These are phyloP conservation scores for Patella depressa DNA, from an alignment of 2,888 invertebrate genomes.

Conservation along the genomic window DNA sequence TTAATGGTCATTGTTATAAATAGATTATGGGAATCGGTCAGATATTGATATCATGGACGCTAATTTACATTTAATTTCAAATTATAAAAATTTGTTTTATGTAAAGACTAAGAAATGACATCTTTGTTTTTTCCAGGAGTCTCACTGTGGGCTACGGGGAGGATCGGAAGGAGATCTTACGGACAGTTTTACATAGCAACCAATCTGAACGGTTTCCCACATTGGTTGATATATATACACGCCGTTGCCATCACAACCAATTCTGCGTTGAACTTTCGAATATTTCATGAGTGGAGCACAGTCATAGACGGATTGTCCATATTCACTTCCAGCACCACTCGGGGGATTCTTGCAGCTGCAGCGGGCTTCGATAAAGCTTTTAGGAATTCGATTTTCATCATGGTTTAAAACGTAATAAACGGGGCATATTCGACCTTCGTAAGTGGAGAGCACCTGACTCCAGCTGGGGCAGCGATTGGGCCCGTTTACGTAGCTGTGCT, in stretches of 20 bases:
- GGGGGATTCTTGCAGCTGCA: constrained; percentile 14
- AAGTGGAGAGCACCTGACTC: background rate
- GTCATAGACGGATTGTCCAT: background rate
- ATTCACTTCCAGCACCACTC: no score
- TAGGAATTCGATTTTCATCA: constrained; percentile 17
- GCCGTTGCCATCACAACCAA: constrained; percentile 10
- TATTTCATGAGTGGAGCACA: constrained; percentile 11
- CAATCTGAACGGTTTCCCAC: constrained; percentile 18
- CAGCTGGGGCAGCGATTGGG: constrained; percentile 2
- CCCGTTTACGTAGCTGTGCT: background rate
- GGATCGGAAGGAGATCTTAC: background rate
- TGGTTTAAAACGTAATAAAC: constrained; percentile 18
- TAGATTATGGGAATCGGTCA: no score
- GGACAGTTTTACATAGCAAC: background rate
- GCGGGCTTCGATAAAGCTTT: constrained; percentile 12
- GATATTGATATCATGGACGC: no score
- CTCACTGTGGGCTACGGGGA: no score
- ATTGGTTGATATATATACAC: constrained; percentile 13
- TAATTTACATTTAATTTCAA: no score
- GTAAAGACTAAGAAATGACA: no score
- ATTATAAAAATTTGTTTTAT: no score
- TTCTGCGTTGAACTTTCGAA: constrained; percentile 14
- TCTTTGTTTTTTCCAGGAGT: no score
- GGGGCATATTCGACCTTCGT: constrained; percentile 17
- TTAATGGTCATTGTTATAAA: no score